Percentiles rank a stretch among this genome's conserved stretches.
Conservation (phyloP, 2,888 invertebrate species). For the Harmothoe impar region DNA sequence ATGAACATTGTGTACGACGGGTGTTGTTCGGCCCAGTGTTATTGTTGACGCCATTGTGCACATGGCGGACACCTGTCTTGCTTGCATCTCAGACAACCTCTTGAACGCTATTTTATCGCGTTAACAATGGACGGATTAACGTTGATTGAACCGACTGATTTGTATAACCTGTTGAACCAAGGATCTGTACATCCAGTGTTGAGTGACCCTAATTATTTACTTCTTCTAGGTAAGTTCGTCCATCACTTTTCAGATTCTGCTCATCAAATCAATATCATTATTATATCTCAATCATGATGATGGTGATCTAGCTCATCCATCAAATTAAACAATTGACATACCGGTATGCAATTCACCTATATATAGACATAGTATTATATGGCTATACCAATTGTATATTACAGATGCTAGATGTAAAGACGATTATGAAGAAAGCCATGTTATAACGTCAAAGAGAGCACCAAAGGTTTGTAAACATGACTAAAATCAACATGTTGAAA, state of each 20-base stretch:
- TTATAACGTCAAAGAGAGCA: slow-evolving; percentile 82
- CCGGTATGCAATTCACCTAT: no score
- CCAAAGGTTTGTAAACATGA: slow-evolving; percentile 76
- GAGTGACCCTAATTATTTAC: slow-evolving; percentile 71
- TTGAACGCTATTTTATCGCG: neutral
- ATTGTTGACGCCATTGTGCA: slow-evolving; percentile 13
- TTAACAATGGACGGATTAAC: slow-evolving; percentile 76
- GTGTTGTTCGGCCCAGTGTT: slow-evolving; percentile 25
- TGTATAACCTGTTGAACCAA: slow-evolving; percentile 82
- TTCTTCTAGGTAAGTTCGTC: slow-evolving; percentile 68
- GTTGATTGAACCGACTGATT: slow-evolving; percentile 78
- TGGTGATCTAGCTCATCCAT: no score
- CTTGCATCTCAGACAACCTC: no score
- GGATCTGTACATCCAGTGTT: slow-evolving; percentile 73
- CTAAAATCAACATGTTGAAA: neutral
- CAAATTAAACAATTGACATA: no score
- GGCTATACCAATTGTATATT: slow-evolving; percentile 65
- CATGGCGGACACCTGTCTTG: neutral
- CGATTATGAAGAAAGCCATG: slow-evolving; percentile 83
- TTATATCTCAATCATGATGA: no score
- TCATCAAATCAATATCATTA: no score
- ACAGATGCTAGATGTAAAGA: slow-evolving; percentile 81
- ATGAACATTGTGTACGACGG: no score
- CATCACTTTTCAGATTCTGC: neutral
- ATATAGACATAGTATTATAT: no score